Percentiles rank a stretch among this genome's conserved stretches.
Evolutionary conservation across 2,797 vertebrate species (phyloP).

Genomic region (Hydrophis major): DNA sequence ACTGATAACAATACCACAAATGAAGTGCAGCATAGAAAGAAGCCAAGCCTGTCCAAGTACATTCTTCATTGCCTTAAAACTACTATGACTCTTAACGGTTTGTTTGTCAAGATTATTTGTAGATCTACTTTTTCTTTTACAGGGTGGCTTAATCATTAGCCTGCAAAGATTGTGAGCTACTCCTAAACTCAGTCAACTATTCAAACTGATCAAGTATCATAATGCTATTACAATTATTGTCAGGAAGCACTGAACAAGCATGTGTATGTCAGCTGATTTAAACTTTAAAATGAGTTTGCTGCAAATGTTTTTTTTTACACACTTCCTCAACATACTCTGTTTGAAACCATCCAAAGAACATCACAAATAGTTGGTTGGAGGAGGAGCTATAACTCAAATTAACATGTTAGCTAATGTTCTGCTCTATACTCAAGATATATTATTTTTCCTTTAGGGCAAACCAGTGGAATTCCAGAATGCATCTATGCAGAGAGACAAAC

Average conservation of each 20-base stretch:
- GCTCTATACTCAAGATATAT: neutral
- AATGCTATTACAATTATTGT: neutral
- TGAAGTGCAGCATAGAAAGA: neutral
- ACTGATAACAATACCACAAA: neutral
- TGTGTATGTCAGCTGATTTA: neutral
- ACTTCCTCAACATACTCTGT: neutral
- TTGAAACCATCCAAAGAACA: neutral
- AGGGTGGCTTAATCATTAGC: neutral
- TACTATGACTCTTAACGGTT: neutral
- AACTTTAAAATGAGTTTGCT: neutral
- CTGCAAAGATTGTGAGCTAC: neutral
- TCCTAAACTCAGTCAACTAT: neutral
- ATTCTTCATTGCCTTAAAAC: neutral
- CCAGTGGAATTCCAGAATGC: neutral
- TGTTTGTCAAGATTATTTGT: neutral
- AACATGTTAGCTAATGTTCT: neutral
- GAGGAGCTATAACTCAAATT: neutral
- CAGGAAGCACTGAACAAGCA: neutral
- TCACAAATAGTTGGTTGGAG: neutral
- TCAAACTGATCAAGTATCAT: neutral
- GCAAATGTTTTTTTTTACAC: neutral
- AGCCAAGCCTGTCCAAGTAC: neutral
- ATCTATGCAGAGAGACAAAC: neutral
- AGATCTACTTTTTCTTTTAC: neutral
- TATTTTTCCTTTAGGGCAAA: neutral